Evolutionary conservation across 2,797 vertebrate genomes (phyloP).

Genomic region (Chrosomus eos): DNA sequence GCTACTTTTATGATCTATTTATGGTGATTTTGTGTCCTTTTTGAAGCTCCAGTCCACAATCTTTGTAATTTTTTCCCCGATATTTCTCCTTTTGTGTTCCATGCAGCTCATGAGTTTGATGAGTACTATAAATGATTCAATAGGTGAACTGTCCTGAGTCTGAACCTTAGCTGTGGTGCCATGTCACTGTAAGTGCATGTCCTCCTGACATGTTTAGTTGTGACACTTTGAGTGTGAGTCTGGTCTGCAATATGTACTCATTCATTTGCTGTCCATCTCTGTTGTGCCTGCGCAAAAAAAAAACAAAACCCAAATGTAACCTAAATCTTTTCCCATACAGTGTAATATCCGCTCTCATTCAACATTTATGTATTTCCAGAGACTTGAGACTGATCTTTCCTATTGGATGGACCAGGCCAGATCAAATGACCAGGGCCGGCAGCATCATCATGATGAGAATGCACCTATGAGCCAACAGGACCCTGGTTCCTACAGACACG

Average conservation of each 20-base stretch:
- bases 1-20: neutral
- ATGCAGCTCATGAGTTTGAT: no score
- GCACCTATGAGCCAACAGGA: conserved; percentile 76
- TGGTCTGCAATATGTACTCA: neutral
- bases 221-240: neutral
- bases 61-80: neutral
- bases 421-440: conserved; percentile 77
- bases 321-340: neutral
- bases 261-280: neutral
- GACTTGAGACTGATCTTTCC: conserved; percentile 84
- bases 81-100: neutral
- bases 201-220: neutral
- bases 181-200: neutral
- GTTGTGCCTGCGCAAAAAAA: neutral
- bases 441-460: conserved; percentile 84
- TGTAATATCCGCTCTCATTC: neutral
- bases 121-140: no score
- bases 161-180: neutral
- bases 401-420: conserved; percentile 81
- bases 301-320: neutral
- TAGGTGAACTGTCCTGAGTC: no score
- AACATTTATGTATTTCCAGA: conserved; percentile 68
- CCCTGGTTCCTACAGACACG: conserved; percentile 75
- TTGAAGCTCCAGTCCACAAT: neutral
- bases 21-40: neutral